Conservation (phyloP, 2,113 vertebrate species). For the Cettia cetti region DNA sequence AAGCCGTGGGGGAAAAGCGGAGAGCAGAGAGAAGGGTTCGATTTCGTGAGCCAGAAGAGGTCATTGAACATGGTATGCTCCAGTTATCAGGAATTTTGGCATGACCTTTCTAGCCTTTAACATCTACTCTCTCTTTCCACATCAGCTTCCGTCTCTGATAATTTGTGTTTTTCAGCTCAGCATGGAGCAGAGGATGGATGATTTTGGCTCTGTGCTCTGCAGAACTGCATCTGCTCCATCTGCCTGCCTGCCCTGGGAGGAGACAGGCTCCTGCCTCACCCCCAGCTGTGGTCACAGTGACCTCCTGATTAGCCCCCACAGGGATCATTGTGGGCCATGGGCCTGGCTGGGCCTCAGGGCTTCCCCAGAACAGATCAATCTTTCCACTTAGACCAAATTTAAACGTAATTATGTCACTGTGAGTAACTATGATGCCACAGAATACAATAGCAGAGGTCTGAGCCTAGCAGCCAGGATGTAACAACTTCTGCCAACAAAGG, state of each 20-base stretch:
- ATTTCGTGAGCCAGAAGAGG: slow-evolving; percentile 86
- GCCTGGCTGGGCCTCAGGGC: background rate
- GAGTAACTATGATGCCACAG: background rate
- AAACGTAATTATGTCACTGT: background rate
- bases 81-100: background rate
- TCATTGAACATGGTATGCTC: slow-evolving; percentile 80
- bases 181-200: background rate
- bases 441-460: background rate
- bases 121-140: background rate
- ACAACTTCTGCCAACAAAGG: background rate
- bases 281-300: background rate
- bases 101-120: background rate
- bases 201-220: background rate
- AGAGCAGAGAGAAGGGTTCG: slow-evolving; percentile 82
- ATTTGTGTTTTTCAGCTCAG: background rate
- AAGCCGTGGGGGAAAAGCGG: slow-evolving; percentile 50
- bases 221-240: background rate
- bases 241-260: background rate
- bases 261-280: background rate
- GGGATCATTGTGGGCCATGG: background rate
- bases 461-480: background rate
- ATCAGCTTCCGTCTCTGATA: background rate
- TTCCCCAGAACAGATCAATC: background rate
- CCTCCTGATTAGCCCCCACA: background rate
- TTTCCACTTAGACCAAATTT: background rate